phyloP scores from a whole-genome alignment of 2,888 invertebrate genomes.

The Polyommatus icarus region DNA sequence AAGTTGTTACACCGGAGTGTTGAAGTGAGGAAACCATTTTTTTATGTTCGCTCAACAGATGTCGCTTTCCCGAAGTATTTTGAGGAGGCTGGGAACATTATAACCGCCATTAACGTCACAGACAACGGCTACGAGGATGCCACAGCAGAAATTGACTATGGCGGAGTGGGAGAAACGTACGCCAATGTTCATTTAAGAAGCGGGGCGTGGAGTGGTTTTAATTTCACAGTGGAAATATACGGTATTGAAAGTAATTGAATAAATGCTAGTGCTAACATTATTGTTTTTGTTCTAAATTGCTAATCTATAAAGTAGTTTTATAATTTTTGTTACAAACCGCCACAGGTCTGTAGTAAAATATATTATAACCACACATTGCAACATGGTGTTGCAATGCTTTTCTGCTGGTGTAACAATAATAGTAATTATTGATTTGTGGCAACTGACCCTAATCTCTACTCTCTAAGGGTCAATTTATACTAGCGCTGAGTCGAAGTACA shows the following conservation, averaged over 20 bases:
- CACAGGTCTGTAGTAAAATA: too few species aligned
- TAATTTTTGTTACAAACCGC: too few species aligned
- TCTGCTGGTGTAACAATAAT: too few species aligned
- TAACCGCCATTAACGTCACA: slow-evolving; percentile 47
- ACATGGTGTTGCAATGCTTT: too few species aligned
- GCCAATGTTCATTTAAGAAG: slow-evolving; percentile 52
- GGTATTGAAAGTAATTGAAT: slow-evolving; percentile 41
- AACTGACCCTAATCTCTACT: too few species aligned
- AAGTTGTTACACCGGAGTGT: slow-evolving; percentile 46
- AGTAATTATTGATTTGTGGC: too few species aligned
- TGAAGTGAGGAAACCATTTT: slow-evolving; percentile 46
- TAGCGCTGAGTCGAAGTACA: too few species aligned
- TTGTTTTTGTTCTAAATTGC: too few species aligned
- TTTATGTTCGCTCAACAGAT: slow-evolving; percentile 45
- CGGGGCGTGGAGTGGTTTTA: slow-evolving; percentile 49
- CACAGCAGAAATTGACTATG: slow-evolving; percentile 49
- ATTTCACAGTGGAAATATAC: slow-evolving; percentile 52
- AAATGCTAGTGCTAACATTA: not conserved
- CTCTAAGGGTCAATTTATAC: too few species aligned
- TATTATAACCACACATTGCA: too few species aligned
- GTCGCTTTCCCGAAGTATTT: slow-evolving; percentile 50
- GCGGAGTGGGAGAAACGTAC: slow-evolving; percentile 49
- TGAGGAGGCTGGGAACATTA: slow-evolving; percentile 46
- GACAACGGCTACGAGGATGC: slow-evolving; percentile 45
- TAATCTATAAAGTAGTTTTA: too few species aligned